Percentiles rank a stretch among this genome's conserved stretches.
These are phyloP conservation scores for Atlantisia rogersi DNA, from an alignment of 2,113 vertebrate genomes.

Conservation along the genomic window DNA sequence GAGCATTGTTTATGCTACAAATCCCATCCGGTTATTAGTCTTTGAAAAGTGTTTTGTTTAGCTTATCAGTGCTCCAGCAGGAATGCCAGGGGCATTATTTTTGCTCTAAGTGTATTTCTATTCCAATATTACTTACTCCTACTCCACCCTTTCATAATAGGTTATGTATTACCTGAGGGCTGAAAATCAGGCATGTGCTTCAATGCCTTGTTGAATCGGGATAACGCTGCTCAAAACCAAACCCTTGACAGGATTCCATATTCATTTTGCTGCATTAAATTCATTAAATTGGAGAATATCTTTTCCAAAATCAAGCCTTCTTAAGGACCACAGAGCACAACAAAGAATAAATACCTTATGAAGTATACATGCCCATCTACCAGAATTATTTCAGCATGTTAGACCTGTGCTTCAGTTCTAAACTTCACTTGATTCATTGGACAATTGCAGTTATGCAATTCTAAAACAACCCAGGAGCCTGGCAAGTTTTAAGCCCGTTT, in stretches of 20 bases:
- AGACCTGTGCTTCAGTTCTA: neutral
- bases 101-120: neutral
- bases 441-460: neutral
- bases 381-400: neutral
- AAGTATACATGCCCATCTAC: neutral
- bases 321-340: neutral
- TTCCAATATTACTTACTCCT: slow-evolving; percentile 10
- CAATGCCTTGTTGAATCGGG: neutral
- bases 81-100: slow-evolving; percentile 23
- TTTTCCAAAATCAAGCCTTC: neutral
- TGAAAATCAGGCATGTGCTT: neutral
- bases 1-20: slow-evolving; percentile 62
- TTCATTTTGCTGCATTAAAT: neutral
- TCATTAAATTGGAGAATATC: neutral
- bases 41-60: slow-evolving; percentile 61
- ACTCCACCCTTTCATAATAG: neutral
- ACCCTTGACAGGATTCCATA: neutral
- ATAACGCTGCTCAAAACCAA: neutral
- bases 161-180: slow-evolving; percentile 37
- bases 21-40: slow-evolving; percentile 54
- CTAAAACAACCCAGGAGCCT: neutral
- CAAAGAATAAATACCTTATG: neutral
- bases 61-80: slow-evolving; percentile 45
- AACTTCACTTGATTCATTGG: neutral
- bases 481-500: slow-evolving; percentile 5